Evolutionary conservation across 23 tunicate species (phyloP).

Genomic region (Corella eumyota): DNA sequence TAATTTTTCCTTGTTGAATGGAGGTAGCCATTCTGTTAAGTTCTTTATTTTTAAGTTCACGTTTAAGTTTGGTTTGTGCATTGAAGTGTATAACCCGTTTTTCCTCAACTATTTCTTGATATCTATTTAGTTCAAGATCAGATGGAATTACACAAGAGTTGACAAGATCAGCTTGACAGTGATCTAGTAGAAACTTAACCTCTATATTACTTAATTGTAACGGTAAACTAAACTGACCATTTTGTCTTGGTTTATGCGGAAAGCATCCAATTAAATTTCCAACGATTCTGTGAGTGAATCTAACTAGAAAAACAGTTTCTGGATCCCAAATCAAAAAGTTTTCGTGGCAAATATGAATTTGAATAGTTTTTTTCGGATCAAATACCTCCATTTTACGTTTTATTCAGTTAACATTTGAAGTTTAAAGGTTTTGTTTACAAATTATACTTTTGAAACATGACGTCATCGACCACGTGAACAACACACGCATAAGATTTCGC

Average conservation of each 20-base stretch:
- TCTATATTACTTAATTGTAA: constrained; percentile 50
- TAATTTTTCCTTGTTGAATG: constrained; percentile 39
- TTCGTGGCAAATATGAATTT: constrained; percentile 28
- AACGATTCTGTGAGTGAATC: constrained; percentile 26
- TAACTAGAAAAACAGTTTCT: constrained; percentile 8
- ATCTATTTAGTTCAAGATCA: constrained; percentile 1
- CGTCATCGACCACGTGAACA: too few species aligned
- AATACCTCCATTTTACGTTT: too few species aligned
- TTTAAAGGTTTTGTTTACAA: too few species aligned
- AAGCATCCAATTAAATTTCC: constrained; percentile 54
- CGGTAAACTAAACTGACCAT: constrained; percentile 33
- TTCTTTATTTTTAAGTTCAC: constrained; percentile 31
- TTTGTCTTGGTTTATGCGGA: constrained; percentile 63
- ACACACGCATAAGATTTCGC: too few species aligned
- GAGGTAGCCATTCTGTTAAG: constrained; percentile 32
- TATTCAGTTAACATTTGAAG: too few species aligned
- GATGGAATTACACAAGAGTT: constrained; percentile 8
- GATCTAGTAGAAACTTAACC: constrained; percentile 36
- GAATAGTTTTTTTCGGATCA: too few species aligned
- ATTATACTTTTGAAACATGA: too few species aligned
- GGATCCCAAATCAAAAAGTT: constrained; percentile 56
- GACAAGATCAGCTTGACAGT: constrained; percentile 1
- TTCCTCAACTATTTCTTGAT: constrained; percentile 1
- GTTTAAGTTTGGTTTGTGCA: constrained; percentile 38
- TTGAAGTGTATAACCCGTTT: constrained; percentile 28